phyloP scores from a whole-genome alignment of 2,113 vertebrate genomes.

The Bothrops jararaca region DNA sequence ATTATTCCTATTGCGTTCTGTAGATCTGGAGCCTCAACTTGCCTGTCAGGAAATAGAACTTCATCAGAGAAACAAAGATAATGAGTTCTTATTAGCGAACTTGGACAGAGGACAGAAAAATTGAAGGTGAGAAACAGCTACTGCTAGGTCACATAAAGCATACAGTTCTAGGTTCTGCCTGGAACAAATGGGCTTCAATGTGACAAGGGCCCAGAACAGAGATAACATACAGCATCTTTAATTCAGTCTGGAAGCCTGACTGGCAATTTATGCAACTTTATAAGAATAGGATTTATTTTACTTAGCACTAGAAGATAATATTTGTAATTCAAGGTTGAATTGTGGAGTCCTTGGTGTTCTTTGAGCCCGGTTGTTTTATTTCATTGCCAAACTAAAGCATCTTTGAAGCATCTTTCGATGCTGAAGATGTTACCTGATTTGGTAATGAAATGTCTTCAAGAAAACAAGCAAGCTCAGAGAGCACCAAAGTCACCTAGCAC shows the following conservation, averaged over 20 bases:
- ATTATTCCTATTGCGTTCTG: constrained; percentile 75
- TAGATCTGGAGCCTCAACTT: constrained; percentile 84
- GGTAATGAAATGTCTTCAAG: background rate
- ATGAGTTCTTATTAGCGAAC: constrained; percentile 71
- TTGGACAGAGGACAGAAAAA: constrained; percentile 71
- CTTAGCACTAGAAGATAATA: background rate
- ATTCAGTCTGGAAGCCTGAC: background rate
- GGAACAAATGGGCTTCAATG: background rate
- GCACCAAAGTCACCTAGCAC: background rate
- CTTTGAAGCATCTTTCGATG: background rate
- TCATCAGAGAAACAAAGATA: constrained; percentile 81
- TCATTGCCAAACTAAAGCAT: background rate
- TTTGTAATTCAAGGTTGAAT: background rate
- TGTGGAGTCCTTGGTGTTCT: background rate
- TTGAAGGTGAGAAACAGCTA: constrained; percentile 65
- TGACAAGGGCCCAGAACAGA: background rate
- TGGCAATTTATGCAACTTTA: background rate
- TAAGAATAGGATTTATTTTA: background rate
- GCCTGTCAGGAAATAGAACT: constrained; percentile 83
- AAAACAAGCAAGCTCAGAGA: background rate
- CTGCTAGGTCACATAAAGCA: constrained; percentile 27
- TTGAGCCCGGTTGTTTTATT: background rate
- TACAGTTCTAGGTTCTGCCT: background rate
- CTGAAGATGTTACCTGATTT: background rate
- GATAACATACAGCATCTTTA: background rate